Conservation (phyloP, 2,113 vertebrate genomes). For the Anseranas semipalmata region DNA sequence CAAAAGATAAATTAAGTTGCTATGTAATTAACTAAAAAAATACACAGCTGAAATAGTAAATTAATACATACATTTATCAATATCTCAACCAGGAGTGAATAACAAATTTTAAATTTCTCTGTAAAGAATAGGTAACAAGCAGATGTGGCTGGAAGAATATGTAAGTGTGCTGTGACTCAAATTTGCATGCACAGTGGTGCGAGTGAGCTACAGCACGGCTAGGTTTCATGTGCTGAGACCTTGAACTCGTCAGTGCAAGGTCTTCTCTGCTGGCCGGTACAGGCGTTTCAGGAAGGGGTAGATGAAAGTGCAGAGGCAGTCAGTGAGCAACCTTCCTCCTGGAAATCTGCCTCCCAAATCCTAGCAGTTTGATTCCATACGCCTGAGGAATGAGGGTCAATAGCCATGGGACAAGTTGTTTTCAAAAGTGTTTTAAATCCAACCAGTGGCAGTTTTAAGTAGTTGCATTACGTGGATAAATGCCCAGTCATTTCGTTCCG, state of each 20-base stretch:
- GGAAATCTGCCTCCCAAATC: background rate
- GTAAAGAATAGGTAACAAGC: background rate
- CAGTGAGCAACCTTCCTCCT: background rate
- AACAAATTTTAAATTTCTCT: background rate
- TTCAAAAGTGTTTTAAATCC: background rate
- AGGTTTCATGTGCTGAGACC: background rate
- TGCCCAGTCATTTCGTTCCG: background rate
- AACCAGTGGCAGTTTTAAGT: background rate
- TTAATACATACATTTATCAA: constrained; percentile 45
- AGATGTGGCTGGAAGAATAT: background rate
- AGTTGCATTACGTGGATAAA: background rate
- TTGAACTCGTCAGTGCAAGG: background rate
- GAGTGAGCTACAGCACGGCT: background rate
- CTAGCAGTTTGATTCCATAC: background rate
- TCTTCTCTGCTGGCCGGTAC: background rate
- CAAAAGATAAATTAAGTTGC: constrained; percentile 66
- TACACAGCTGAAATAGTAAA: constrained; percentile 34
- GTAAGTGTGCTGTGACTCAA: background rate
- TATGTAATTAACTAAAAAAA: constrained; percentile 27
- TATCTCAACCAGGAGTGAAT: background rate
- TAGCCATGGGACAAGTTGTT: background rate
- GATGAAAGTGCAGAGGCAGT: background rate
- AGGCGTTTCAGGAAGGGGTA: background rate
- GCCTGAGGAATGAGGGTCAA: background rate
- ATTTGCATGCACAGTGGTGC: background rate